These are phyloP conservation scores for Macrotrachela quadricornifera DNA, from an alignment of 1,140 invertebrate genomes.

Conservation along the genomic window DNA sequence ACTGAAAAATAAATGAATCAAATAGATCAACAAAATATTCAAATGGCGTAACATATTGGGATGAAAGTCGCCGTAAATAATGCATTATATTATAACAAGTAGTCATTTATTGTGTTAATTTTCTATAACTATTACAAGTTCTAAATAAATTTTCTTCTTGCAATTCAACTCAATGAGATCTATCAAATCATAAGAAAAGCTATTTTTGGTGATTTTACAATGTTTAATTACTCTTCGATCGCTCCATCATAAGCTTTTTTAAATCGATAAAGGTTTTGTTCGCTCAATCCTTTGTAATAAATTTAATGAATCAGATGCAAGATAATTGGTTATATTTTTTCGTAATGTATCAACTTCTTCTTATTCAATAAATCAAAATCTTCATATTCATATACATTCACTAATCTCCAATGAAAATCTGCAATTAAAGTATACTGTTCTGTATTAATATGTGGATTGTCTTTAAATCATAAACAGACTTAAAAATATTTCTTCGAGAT, in stretches of 20 bases:
- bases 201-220: too few species aligned
- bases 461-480: conserved; percentile 22
- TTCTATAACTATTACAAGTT: conserved; percentile 19
- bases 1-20: conserved; percentile 22
- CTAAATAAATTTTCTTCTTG: conserved; percentile 16
- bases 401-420: conserved; percentile 13
- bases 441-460: conserved; percentile 26
- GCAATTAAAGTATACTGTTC: conserved; percentile 20
- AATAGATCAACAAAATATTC: conserved; percentile 19
- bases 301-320: conserved; percentile 19
- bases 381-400: not conserved
- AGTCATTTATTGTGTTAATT: conserved; percentile 21
- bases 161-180: not conserved
- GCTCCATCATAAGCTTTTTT: conserved; percentile 29
- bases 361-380: conserved; percentile 10
- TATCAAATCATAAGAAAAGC: not conserved
- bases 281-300: conserved; percentile 24
- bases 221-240: conserved; percentile 19
- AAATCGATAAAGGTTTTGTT: conserved; percentile 22
- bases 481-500: conserved; percentile 24
- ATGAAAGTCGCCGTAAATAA: conserved; percentile 24
- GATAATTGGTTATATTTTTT: conserved; percentile 19
- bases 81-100: conserved; percentile 26
- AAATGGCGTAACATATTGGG: conserved; percentile 23
- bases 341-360: conserved; percentile 25